Conservation (phyloP, 2,888 invertebrate genomes). For the Ophioninae sp. region DNA sequence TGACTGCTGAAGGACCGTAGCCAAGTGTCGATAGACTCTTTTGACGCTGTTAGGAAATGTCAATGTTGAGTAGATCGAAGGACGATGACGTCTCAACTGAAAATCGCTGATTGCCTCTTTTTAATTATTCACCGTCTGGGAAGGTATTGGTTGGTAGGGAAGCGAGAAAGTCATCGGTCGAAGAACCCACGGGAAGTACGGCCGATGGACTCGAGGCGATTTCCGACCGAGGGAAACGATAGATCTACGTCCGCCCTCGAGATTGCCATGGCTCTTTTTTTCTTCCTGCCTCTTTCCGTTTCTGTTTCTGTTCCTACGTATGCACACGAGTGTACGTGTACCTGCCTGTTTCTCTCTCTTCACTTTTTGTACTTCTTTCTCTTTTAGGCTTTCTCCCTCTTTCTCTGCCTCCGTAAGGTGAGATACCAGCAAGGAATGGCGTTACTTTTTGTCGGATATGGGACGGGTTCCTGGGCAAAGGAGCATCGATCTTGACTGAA, state of each 20-base stretch:
- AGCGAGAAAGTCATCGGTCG: conserved; percentile 53
- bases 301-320: conserved; percentile 20
- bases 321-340: conserved; percentile 1
- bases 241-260: conserved; percentile 73
- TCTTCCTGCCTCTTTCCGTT: conserved; percentile 62
- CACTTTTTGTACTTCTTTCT: not conserved
- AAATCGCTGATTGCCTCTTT: not conserved
- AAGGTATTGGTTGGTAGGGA: conserved; percentile 32
- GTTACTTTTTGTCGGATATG: conserved; percentile 54
- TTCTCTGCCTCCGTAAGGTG: conserved; percentile 40
- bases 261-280: conserved; percentile 53
- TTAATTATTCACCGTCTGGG: conserved; percentile 11
- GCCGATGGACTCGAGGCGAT: conserved; percentile 66
- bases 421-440: conserved; percentile 39
- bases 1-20: not conserved
- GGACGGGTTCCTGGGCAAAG: conserved; percentile 37
- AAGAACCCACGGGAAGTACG: conserved; percentile 58
- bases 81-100: not conserved
- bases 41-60: not conserved
- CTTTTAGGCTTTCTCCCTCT: conserved; percentile 15
- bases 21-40: not conserved
- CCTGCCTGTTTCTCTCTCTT: not conserved
- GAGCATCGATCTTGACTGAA: conserved; percentile 47
- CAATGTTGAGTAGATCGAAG: not conserved
- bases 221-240: conserved; percentile 69